phyloP scores from a whole-genome alignment of 2,113 vertebrate species.

The Hypanus sabinus region DNA sequence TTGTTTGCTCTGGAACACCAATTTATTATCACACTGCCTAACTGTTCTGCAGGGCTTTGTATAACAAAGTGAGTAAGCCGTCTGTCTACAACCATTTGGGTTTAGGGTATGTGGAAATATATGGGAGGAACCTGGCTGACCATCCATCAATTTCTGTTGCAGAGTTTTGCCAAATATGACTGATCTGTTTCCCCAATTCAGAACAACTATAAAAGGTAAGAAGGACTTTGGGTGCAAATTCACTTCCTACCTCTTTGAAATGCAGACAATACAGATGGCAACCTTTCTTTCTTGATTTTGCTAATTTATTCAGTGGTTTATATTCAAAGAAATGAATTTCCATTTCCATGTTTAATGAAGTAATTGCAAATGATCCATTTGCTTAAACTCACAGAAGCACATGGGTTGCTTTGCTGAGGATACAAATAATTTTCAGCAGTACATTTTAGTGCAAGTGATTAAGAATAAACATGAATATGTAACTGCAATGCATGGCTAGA shows the following conservation, averaged over 20 bases:
- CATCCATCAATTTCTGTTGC: background rate
- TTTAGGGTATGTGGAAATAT: background rate
- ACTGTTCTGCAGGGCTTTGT: background rate
- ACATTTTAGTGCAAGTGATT: background rate
- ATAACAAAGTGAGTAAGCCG: background rate
- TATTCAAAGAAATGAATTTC: background rate
- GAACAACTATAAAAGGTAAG: background rate
- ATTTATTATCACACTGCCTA: background rate
- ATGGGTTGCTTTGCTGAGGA: background rate
- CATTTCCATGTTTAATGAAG: background rate
- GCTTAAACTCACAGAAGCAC: background rate
- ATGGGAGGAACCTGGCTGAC: background rate
- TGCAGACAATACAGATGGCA: too few species aligned
- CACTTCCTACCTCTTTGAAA: background rate
- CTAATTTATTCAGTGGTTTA: background rate
- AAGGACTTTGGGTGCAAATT: background rate
- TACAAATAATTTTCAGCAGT: background rate
- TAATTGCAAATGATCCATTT: background rate
- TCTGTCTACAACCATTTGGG: background rate
- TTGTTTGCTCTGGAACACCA: background rate
- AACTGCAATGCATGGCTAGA: background rate
- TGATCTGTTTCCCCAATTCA: background rate
- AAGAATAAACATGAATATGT: background rate
- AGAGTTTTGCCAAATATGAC: background rate
- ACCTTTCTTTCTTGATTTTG: background rate